Evolutionary conservation across 2,888 invertebrate genomes (phyloP), one percentile per base, ranked within the genome.

Genomic region (Meloe dianella): DNA sequence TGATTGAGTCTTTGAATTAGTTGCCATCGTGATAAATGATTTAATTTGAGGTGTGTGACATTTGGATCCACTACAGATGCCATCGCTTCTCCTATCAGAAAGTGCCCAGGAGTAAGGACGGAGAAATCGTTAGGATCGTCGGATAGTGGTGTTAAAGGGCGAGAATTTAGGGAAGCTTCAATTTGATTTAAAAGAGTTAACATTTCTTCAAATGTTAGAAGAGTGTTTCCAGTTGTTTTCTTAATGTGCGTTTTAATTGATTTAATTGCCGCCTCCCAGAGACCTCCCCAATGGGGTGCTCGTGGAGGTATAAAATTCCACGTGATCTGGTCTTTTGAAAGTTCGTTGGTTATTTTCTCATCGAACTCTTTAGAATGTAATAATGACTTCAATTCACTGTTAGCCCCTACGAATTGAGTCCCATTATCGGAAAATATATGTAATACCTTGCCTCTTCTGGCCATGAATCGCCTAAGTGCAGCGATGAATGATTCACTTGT

Each of bases 181-280:
- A 81, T 76, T 58, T 77, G 77, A n/a, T 62, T 67, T 0, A 78
- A 29, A 12, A 79, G 7, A 0, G 79, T 81, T 24, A 64, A 35
- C 64, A 79, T 70, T 60, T 81, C 78, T 68, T 81, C 79, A 60
- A 68, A 76, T 0, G 73, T 81, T 7, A 79, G 30, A 2, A 56
- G 61, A 1, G 63, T 14, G 27, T 69, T 67, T 0, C 75, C 76
- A 2, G 77, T 22, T 3, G 76, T 61, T 56, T 74, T 62, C 41
- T 65, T 69, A 24, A 80, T 35, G 66, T 77, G 78, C 65, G 60
- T 67, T 70, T 82, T 81, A 0, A 73, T 64, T 0, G 73, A 72
- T 47, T 75, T 77, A 7, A 80, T 72, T 8, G 71, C 75, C 4
- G 77, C 71, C 61, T 81, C 81, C 79, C 78, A 79, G 22, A 79